Conservation (phyloP, 1,140 invertebrate species). For the Danaus melanippus region DNA sequence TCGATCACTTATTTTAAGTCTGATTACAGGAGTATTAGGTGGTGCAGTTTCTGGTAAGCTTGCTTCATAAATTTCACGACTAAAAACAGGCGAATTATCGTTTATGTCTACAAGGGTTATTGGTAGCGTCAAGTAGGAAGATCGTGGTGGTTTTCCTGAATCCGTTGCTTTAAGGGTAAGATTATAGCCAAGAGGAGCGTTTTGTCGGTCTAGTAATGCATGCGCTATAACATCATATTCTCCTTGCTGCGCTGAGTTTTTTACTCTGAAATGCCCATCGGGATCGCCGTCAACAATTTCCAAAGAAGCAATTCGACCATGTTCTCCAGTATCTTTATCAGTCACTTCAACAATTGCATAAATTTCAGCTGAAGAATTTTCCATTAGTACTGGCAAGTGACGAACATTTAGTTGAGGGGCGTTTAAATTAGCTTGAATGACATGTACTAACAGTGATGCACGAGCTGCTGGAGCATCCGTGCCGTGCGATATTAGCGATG, state of each 20-base stretch:
- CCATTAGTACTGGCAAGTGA: slow-evolving; percentile 84
- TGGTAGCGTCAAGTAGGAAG: slow-evolving; percentile 82
- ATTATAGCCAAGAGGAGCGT: slow-evolving; percentile 85
- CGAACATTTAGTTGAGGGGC: slow-evolving; percentile 87
- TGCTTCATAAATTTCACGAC: slow-evolving; percentile 89
- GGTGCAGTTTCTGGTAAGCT: slow-evolving; percentile 91
- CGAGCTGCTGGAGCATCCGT: slow-evolving; percentile 72
- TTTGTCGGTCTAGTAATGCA: slow-evolving; percentile 82
- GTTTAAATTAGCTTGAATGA: slow-evolving; percentile 89
- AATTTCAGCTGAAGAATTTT: slow-evolving; percentile 88
- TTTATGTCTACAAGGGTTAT: slow-evolving; percentile 86
- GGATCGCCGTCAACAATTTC: slow-evolving; percentile 92
- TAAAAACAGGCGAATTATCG: slow-evolving; percentile 91
- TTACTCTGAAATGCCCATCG: slow-evolving; percentile 87
- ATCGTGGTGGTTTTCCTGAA: slow-evolving; percentile 82
- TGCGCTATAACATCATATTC: slow-evolving; percentile 86
- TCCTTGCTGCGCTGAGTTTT: slow-evolving; percentile 73
- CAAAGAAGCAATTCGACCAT: slow-evolving; percentile 87
- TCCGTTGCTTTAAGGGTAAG: slow-evolving; percentile 89
- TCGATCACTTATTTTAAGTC: slow-evolving; percentile 88
- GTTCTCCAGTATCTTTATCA: slow-evolving; percentile 86
- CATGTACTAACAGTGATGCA: slow-evolving; percentile 79
- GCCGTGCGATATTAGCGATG: slow-evolving; percentile 69
- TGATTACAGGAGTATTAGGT: slow-evolving; percentile 88
- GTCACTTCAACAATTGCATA: slow-evolving; percentile 91